phyloP scores from a whole-genome alignment of 37 sponge, comb jelly and placozoan genomes.

The Spongilla lacustris region DNA sequence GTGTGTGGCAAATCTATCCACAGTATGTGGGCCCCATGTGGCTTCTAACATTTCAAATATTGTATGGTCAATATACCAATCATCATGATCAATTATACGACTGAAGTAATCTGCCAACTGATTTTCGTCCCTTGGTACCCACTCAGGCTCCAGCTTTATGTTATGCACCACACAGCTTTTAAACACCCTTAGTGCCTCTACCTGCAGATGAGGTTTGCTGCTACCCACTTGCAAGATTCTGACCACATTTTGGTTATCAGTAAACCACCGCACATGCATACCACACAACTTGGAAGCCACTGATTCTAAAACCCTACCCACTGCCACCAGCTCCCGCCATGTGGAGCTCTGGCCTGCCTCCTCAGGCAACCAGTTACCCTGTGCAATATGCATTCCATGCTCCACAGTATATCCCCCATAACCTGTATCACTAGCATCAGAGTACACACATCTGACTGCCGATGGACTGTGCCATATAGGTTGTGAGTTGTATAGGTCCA shows the following conservation, averaged over 20 bases:
- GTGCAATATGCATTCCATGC: slow-evolving; percentile 4
- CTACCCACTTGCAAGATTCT: slow-evolving; percentile 19
- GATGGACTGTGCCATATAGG: slow-evolving; percentile 15
- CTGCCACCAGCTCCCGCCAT: slow-evolving; percentile 34
- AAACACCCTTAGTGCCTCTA: slow-evolving; percentile 20
- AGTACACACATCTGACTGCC: slow-evolving; percentile 41
- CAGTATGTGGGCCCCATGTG: slow-evolving; percentile 48
- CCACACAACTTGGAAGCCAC: not conserved
- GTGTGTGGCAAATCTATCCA: slow-evolving; percentile 27
- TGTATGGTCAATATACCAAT: slow-evolving; percentile 15
- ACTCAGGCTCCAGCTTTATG: slow-evolving; percentile 29
- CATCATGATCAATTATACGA: slow-evolving; percentile 24
- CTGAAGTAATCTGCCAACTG: slow-evolving; percentile 29
- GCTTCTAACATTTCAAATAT: slow-evolving; percentile 7
- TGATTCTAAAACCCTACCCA: slow-evolving; percentile 11
- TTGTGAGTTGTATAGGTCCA: slow-evolving; percentile 20
- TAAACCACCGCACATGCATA: slow-evolving; percentile 13
- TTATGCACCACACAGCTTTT: not conserved
- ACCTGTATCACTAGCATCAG: slow-evolving; percentile 49
- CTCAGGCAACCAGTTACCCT: slow-evolving; percentile 8
- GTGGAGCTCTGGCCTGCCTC: slow-evolving; percentile 25
- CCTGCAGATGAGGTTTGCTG: slow-evolving; percentile 13
- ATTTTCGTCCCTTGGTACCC: slow-evolving; percentile 36
- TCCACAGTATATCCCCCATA: slow-evolving; percentile 41
- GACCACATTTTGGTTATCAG: slow-evolving; percentile 49